Evolutionary conservation across 1,140 invertebrate genomes (phyloP), one percentile per base, ranked within the genome.

Genomic region (Nixonia krombeini): DNA sequence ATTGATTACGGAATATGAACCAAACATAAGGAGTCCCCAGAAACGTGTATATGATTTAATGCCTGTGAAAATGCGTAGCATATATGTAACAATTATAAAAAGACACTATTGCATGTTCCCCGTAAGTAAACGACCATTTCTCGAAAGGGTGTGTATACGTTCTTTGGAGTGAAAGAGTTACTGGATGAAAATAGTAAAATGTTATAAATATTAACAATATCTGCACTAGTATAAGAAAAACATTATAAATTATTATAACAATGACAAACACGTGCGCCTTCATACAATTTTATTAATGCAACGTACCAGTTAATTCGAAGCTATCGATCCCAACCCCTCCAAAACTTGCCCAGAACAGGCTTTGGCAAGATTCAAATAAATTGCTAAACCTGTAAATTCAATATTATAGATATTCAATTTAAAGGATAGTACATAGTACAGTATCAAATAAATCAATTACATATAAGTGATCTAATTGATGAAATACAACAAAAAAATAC

Each of bases 321-420:
- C 88, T 90, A 17, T 91, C 90, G n/a, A 95, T 86, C 17, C 93
- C 93, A 2, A 96, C 88, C 74, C 93, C 89, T 0, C 94, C 94
- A 76, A 95, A 96, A 80, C 92, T 92, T 33, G 93, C 93, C 94
- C 94, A 96, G 82, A 96, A 96, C 13, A 96, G 83, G 28, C 92
- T 95, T 78, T 96, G 94, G 13, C 93, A 91, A 1, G 94, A 91
- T 84, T 96, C 94, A 80, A 95, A 96, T n/a, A 96, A 85, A 80
- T 92, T 96, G 83, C 58, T 81, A 40, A 83, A 83, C 31, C 80
- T 81, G 16, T 10, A 55, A 40, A 21, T 21, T 21, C 2, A 3
- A 21, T 9, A 38, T 13, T 7, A 45, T n/a, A n/a, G n/a, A n/a
- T n/a, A n/a, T n/a, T n/a, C n/a, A n/a, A n/a, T n/a, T n/a, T n/a